A percentile compares a stretch with the other conserved stretches of the same genome.
These are phyloP conservation scores for Enteromius afrohamiltoni DNA, from an alignment of 2,797 vertebrate genomes.

Conservation along the genomic window DNA sequence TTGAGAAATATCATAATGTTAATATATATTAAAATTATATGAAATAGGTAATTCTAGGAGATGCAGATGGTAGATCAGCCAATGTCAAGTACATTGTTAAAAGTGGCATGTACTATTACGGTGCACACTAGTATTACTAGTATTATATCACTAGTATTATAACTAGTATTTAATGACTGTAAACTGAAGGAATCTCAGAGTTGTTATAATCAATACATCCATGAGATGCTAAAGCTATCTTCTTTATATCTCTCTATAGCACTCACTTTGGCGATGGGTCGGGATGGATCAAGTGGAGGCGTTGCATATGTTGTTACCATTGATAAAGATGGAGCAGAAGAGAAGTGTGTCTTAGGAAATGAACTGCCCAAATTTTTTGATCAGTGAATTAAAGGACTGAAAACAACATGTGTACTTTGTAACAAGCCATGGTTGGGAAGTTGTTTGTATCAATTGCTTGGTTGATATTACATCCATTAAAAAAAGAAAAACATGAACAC, in stretches of 20 bases:
- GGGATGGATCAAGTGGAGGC: constrained; percentile 87
- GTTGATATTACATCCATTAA: not conserved
- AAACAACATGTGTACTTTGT: not conserved
- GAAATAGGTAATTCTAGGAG: not conserved
- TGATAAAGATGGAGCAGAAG: constrained; percentile 77
- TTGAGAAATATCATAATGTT: not conserved
- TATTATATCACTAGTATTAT: too few species aligned
- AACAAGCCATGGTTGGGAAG: not conserved
- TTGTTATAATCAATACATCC: not conserved
- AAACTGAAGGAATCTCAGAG: not conserved
- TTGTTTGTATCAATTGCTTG: not conserved
- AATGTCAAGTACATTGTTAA: not conserved
- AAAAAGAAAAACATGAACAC: not conserved
- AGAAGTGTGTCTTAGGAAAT: constrained; percentile 81
- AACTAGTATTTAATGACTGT: not conserved
- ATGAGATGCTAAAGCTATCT: not conserved
- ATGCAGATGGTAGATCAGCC: not conserved
- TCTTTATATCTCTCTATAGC: constrained; percentile 69
- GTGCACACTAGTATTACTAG: not conserved
- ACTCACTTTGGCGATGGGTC: constrained; percentile 84
- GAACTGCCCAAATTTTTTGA: constrained; percentile 84
- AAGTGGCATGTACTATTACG: not conserved
- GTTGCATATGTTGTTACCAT: constrained; percentile 85
- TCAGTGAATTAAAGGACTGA: constrained; percentile 63
- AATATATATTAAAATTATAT: not conserved